Conservation (phyloP, 1,140 invertebrate species). For the Plodia interpunctella region DNA sequence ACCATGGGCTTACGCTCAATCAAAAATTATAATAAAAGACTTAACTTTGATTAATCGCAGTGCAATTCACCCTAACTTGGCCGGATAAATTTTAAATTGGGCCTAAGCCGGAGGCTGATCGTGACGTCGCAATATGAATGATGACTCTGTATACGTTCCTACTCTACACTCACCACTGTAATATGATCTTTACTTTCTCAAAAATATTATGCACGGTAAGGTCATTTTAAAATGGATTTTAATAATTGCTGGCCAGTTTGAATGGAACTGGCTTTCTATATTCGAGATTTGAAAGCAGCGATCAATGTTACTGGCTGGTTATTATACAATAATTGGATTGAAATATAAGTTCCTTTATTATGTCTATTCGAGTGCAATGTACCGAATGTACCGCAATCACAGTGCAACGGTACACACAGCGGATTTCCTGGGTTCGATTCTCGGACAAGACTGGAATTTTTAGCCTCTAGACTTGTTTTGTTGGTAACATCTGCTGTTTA, state of each 20-base stretch:
- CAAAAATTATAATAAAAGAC: not conserved
- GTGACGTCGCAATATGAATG: conserved; percentile 68
- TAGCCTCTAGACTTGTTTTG: conserved; percentile 9
- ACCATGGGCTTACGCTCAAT: too few species aligned
- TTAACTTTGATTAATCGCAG: conserved; percentile 9
- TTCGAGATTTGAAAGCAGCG: not conserved
- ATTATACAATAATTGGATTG: conserved; percentile 7
- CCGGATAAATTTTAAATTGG: conserved; percentile 67
- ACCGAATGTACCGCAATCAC: conserved; percentile 48
- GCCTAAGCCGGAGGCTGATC: conserved; percentile 59
- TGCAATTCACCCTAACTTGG: conserved; percentile 31
- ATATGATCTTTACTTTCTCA: not conserved
- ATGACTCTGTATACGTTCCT: conserved; percentile 39
- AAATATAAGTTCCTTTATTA: conserved; percentile 3
- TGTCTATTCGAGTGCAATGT: conserved; percentile 27
- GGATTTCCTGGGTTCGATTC: conserved; percentile 66
- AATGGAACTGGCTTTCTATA: not conserved
- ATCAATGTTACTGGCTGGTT: not conserved
- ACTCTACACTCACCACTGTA: not conserved
- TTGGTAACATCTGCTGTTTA: conserved; percentile 11
- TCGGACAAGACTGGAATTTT: conserved; percentile 46
- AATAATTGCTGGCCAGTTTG: not conserved
- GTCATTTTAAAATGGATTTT: not conserved
- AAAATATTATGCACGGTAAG: not conserved
- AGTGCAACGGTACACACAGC: conserved; percentile 46